Percentiles rank a stretch among this genome's conserved stretches.
These are phyloP conservation scores for Desmodus rotundus DNA, from an alignment of 2,113 vertebrate species.

Conservation along the genomic window DNA sequence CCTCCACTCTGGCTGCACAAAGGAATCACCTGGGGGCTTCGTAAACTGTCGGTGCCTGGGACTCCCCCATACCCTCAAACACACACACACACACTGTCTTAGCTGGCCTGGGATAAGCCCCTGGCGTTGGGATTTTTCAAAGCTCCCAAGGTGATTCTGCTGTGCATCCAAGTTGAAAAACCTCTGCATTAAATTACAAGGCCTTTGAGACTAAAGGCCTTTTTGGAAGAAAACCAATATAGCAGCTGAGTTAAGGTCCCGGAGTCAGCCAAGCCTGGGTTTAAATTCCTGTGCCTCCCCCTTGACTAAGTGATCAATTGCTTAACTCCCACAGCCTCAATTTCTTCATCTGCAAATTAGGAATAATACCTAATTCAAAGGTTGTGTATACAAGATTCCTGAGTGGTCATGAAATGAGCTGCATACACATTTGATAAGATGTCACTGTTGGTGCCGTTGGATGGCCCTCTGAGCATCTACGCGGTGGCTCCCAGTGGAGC, in stretches of 20 bases:
- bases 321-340: neutral
- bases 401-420: neutral
- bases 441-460: neutral
- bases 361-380: neutral
- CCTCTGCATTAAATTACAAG: neutral
- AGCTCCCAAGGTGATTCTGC: neutral
- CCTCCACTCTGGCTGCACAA: neutral
- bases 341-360: neutral
- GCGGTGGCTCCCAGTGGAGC: neutral
- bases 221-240: neutral
- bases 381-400: neutral
- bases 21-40: neutral
- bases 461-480: neutral
- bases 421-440: neutral
- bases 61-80: neutral
- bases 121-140: neutral
- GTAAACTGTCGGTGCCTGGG: neutral
- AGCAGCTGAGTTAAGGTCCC: neutral
- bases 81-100: neutral
- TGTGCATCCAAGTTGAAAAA: neutral
- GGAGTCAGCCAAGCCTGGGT: neutral
- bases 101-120: neutral
- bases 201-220: neutral
- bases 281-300: neutral
- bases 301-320: neutral